These are phyloP conservation scores for Epinotia bilunana DNA, from an alignment of 2,888 invertebrate genomes.

Conservation along the genomic window DNA sequence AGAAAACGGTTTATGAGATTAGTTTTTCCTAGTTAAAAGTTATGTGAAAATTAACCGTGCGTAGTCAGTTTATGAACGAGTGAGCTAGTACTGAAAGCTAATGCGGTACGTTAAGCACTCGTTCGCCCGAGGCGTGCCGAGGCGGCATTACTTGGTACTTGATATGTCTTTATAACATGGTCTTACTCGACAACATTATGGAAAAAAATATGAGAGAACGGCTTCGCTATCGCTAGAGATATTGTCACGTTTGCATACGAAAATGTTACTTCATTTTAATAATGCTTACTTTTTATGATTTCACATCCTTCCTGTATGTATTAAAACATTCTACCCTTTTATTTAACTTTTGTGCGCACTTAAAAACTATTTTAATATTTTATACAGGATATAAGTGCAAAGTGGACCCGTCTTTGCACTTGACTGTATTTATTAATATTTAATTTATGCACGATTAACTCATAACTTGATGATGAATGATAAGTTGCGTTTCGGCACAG, in stretches of 20 bases:
- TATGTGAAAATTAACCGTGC: not conserved
- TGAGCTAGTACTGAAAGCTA: conserved; percentile 12
- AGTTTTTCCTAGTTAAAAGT: conserved; percentile 1
- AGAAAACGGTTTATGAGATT: not conserved
- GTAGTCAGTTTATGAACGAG: conserved; percentile 9
- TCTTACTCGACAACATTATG: conserved; percentile 5
- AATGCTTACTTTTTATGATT: not conserved
- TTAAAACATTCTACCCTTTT: too few relatives aligned
- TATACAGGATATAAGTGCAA: too few relatives aligned
- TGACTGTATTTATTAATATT: too few relatives aligned
- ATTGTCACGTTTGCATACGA: not conserved
- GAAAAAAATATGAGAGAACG: not conserved
- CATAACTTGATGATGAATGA: too few relatives aligned
- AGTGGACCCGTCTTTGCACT: too few relatives aligned
- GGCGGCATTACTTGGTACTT: not conserved
- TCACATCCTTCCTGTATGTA: too few relatives aligned
- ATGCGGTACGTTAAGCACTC: conserved; percentile 15
- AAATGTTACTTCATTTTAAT: not conserved
- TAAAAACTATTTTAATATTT: too few relatives aligned
- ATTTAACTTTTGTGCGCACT: too few relatives aligned
- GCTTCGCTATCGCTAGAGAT: not conserved
- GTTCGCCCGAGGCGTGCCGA: conserved; percentile 3
- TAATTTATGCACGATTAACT: too few relatives aligned
- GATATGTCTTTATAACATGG: conserved; percentile 15
- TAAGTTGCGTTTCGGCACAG: too few relatives aligned